Evolutionary conservation across 2,888 invertebrate species (phyloP).

Genomic region (Chloromyia formosa): DNA sequence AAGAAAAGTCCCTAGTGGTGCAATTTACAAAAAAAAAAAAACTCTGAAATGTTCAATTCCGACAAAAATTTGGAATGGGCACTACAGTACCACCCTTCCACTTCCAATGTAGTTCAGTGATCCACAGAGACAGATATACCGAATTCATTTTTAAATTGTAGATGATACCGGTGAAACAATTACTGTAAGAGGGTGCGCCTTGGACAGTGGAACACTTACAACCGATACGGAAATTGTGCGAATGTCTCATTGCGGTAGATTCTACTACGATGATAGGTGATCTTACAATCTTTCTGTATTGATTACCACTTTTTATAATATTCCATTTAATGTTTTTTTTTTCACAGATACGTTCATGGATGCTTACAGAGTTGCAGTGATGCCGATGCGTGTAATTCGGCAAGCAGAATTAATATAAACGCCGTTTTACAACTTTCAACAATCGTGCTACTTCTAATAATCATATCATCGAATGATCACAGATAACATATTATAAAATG

Average conservation of each 20-base stretch:
- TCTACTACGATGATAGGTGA: constrained; percentile 87
- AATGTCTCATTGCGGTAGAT: constrained; percentile 97
- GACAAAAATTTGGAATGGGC: too few relatives aligned
- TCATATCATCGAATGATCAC: constrained; percentile 6
- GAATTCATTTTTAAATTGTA: too few relatives aligned
- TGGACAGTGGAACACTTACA: constrained; percentile 94
- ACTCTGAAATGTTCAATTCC: too few relatives aligned
- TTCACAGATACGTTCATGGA: constrained; percentile 82
- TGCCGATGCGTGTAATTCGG: constrained; percentile 86
- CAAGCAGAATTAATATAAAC: constrained; percentile 43
- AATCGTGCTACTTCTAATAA: neutral
- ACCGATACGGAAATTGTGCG: constrained; percentile 96
- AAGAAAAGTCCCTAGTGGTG: too few relatives aligned
- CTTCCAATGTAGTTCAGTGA: too few relatives aligned
- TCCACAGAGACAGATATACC: too few relatives aligned
- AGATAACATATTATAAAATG: constrained; percentile 45
- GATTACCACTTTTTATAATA: too few relatives aligned
- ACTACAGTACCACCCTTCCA: too few relatives aligned
- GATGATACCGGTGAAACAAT: constrained; percentile 83
- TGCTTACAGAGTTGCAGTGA: constrained; percentile 95
- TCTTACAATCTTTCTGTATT: constrained; percentile 49
- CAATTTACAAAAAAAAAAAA: too few relatives aligned
- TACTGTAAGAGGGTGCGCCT: constrained; percentile 91
- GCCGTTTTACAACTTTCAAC: constrained; percentile 16
- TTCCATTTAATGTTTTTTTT: too few relatives aligned